Evolutionary conservation across 2,113 vertebrate genomes (phyloP), one percentile per base, ranked within the genome.

Genomic region (Anthoscopus minutus): DNA sequence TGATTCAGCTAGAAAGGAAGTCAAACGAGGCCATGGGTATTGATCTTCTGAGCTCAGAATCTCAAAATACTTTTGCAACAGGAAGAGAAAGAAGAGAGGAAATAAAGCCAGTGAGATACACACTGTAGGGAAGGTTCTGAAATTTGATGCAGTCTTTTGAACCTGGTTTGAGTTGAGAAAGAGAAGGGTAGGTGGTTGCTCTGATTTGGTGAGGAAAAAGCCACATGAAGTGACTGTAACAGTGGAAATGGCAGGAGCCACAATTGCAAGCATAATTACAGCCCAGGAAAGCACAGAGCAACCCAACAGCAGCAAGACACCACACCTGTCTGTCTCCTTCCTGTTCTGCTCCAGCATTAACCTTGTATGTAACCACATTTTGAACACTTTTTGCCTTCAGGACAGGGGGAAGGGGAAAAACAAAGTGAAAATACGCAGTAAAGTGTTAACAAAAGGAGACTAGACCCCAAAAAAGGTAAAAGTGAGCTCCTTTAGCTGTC

Each of bases 11-110:
- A 10, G 45, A 51, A n/a, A 48, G 24, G 15, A 37, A 56, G 48
- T 4, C 42, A 82, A 38, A 64, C 11, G 86, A 69, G 80, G 33
- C 40, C 60, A 54, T 0, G 0, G 74, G 20, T 19, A 35, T 3
- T 0, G 3, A 61, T 28, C 14, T 10, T 8, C 21, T 10, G 15
- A 27, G 19, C 37, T 76, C 67, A 2, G 1, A 28, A 27, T 62
- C 37, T 5, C 0, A 9, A 0, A 12, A 17, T 3, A 23, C 18
- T 86, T 80, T 3, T 45, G 30, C 79, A 53, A 37, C 3, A 6
- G 38, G 56, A 37, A 85, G 19, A 48, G 45, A 76, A 88, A 51
- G 53, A 22, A 67, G 62, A 54, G 51, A n/a, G 31, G 30, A 76
- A 57, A 35, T n/a, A 16, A 19, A 6, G 5, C 8, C 27, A 31